phyloP scores from a whole-genome alignment of 2,888 invertebrate species.

The Hypselothyrea guttata region DNA sequence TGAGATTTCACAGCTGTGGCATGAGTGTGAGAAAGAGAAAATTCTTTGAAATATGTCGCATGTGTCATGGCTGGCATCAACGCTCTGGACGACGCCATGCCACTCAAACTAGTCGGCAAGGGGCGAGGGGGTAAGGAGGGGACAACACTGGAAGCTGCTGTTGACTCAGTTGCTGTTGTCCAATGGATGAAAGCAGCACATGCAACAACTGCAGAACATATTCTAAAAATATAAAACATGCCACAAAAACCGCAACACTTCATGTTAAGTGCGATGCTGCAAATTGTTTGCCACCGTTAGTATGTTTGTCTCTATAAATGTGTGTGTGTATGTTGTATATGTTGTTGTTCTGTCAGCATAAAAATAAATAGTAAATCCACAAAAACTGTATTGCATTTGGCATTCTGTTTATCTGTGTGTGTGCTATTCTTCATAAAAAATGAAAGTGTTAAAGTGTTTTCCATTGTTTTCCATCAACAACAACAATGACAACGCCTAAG shows the following conservation, averaged over 20 bases:
- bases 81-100: conserved; percentile 7
- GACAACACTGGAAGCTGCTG: conserved; percentile 13
- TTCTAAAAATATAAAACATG: conserved; percentile 72
- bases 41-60: conserved; percentile 52
- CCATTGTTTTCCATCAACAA: conserved; percentile 66
- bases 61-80: conserved; percentile 75
- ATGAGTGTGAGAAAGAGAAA: conserved; percentile 19
- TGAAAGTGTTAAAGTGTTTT: conserved; percentile 74
- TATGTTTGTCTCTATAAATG: conserved; percentile 5
- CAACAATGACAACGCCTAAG: conserved; percentile 26
- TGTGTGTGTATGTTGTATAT: conserved; percentile 7
- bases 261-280: conserved; percentile 67
- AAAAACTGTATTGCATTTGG: conserved; percentile 46
- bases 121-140: conserved; percentile 2
- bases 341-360: conserved; percentile 25
- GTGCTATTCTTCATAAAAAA: conserved; percentile 48
- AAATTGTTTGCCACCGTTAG: conserved; percentile 59
- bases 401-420: conserved; percentile 16
- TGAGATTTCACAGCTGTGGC: too few species aligned
- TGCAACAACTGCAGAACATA: conserved; percentile 67
- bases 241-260: conserved; percentile 70
- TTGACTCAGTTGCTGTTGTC: not conserved
- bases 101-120: not conserved
- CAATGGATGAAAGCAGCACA: conserved; percentile 40
- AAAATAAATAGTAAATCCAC: conserved; percentile 71